A percentile compares a stretch with the other conserved stretches of the same genome.
These are phyloP conservation scores for Pentalonia nigronervosa DNA, from an alignment of 1,140 invertebrate species.

Conservation along the genomic window DNA sequence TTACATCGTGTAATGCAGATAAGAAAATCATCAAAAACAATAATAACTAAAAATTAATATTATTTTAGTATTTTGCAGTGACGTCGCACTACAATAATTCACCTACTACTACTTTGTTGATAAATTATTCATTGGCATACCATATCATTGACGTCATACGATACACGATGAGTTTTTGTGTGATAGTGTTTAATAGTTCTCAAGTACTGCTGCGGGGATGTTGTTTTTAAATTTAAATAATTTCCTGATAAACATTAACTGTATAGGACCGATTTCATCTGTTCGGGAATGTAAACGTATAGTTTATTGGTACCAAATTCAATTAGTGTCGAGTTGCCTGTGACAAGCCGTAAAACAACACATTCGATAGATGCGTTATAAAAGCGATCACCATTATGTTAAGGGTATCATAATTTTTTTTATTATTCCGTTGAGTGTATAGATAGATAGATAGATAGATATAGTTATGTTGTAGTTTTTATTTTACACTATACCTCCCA, in stretches of 20 bases:
- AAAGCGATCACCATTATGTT: neutral
- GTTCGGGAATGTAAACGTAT: neutral
- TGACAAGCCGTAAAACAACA: conserved; percentile 13
- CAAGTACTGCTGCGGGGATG: neutral
- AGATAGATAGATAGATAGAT: neutral
- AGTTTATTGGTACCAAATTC: neutral
- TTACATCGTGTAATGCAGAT: too few relatives aligned
- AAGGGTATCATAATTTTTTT: conserved; percentile 12
- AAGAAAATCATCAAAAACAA: too few relatives aligned
- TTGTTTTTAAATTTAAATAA: conserved; percentile 24
- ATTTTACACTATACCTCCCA: neutral
- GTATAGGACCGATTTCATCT: neutral
- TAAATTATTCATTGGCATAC: neutral
- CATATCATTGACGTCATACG: neutral
- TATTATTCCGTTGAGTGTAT: neutral
- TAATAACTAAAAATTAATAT: too few relatives aligned
- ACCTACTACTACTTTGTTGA: neutral
- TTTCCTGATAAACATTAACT: conserved; percentile 26
- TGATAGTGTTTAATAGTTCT: too few relatives aligned
- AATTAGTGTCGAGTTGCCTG: conserved; percentile 17
- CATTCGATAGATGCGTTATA: neutral
- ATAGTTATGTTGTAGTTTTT: neutral
- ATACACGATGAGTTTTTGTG: neutral
- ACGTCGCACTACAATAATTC: neutral
- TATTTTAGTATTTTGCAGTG: too few relatives aligned